Conservation (phyloP, 2,113 vertebrate species). For the Colistium nudipinnis region DNA sequence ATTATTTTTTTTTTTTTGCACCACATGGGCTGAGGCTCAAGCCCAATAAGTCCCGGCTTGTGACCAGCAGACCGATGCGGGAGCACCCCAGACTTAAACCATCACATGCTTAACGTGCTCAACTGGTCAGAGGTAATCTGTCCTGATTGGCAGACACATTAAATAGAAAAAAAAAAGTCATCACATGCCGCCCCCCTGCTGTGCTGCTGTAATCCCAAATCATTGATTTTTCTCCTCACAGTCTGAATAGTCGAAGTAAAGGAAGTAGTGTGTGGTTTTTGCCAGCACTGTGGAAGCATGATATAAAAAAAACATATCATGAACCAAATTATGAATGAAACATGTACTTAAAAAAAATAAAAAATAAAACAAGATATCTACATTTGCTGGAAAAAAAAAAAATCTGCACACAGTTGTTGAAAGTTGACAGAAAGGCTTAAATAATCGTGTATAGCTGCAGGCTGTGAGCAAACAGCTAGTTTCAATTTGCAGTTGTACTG, state of each 20-base stretch:
- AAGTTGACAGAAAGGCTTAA: not conserved
- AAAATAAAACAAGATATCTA: not conserved
- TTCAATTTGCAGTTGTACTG: slow-evolving; percentile 33
- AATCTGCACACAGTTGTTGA: not conserved
- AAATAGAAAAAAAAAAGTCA: slow-evolving; percentile 50
- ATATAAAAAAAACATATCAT: no score
- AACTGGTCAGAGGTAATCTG: slow-evolving; percentile 47
- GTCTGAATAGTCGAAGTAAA: no score
- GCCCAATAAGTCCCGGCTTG: not conserved
- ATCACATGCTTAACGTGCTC: slow-evolving; percentile 55
- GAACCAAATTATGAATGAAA: no score
- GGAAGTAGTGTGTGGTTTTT: no score
- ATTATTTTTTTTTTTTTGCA: not conserved
- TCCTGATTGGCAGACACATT: slow-evolving; percentile 52
- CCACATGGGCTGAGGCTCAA: slow-evolving; percentile 27
- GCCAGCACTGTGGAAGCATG: no score
- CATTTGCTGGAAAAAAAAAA: not conserved
- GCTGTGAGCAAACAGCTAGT: slow-evolving; percentile 48
- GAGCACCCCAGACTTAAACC: slow-evolving; percentile 34
- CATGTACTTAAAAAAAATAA: not conserved
- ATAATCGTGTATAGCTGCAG: slow-evolving; percentile 13
- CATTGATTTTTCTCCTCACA: slow-evolving; percentile 36
- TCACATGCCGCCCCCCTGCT: slow-evolving; percentile 49
- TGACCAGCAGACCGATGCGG: not conserved
- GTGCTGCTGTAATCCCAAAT: slow-evolving; percentile 35